A percentile compares a stretch with the other conserved stretches of the same genome.
phyloP scores from a whole-genome alignment of 2,113 vertebrate species.

The Pseudonaja textilis region DNA sequence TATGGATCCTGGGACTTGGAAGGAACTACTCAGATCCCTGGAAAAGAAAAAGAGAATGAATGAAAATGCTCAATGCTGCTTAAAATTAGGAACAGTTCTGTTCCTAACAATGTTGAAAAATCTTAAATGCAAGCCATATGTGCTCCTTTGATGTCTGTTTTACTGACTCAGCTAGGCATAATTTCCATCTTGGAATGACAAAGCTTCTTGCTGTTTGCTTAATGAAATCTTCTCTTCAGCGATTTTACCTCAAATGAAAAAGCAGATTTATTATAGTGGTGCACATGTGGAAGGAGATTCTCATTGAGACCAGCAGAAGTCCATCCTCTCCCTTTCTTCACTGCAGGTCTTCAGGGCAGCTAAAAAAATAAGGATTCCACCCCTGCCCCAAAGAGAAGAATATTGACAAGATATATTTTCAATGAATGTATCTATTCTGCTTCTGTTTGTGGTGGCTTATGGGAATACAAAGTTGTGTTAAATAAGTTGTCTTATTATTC shows the following conservation, averaged over 20 bases:
- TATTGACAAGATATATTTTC: background rate
- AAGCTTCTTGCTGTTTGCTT: conserved; percentile 58
- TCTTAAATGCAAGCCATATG: conserved; percentile 66
- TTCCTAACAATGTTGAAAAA: conserved; percentile 58
- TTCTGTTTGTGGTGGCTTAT: background rate
- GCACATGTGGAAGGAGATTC: background rate
- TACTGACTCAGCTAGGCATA: conserved; percentile 54
- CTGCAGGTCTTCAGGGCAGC: background rate
- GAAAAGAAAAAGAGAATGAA: conserved; percentile 30
- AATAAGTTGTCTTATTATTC: background rate
- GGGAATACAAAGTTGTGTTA: background rate
- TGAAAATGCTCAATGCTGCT: conserved; percentile 47
- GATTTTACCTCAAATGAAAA: conserved; percentile 22
- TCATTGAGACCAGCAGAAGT: background rate
- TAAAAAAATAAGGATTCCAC: background rate
- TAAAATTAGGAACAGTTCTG: conserved; percentile 71
- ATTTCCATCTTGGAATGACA: conserved; percentile 62
- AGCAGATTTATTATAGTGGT: conserved; percentile 3
- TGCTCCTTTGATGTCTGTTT: conserved; percentile 66
- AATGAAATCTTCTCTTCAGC: conserved; percentile 55
- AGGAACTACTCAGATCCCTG: background rate
- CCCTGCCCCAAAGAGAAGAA: background rate
- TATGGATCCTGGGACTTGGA: conserved; percentile 19
- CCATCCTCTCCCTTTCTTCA: background rate
- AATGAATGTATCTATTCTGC: background rate